Evolutionary conservation across 2,888 invertebrate species (phyloP), one percentile per base, ranked within the genome.

Genomic region (Brachyptera risi): DNA sequence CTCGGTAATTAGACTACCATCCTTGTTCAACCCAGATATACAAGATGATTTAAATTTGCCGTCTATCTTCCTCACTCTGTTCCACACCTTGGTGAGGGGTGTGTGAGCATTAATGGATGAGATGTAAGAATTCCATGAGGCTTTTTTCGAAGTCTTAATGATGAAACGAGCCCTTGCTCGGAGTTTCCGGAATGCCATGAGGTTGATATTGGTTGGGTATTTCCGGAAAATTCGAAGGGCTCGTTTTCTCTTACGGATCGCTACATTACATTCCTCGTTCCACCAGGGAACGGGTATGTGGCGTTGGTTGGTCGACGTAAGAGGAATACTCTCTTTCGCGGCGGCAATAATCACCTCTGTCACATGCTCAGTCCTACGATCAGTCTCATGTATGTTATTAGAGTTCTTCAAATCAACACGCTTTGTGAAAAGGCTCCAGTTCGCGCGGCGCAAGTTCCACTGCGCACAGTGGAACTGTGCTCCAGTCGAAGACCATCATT

Each of bases 231-330:
- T 4, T 19, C 35, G 5, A 9, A 56, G 35, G 3, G 56, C 56
- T 19, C 35, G 9, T 15, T 35, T 38, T 19, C 56, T 26, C 4
- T 21, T 23, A 11, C 15, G n/a, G 19, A 38, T 21, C 21, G 56
- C 56, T 13, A 19, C 42, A 4, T 38, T n/a, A 56, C 56, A 56
- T 35, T 56, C 56, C n/a, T 7, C 21, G 17, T 37, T 56, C 56
- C 56, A 56, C 38, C 38, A 56, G 2, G 56, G 38, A 38, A 56
- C 56, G 2, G 56, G 56, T 1, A 26, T 38, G 21, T 26, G 56
- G 1, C 42, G 17, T n/a, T 37, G 56, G 17, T 40, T 35, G 38
- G 15, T 35, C n/a, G 51, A 51, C 17, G 31, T 51, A 15, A n/a
- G 37, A 17, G 26, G 56, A 13, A 47, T 47, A 4, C 21, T 47